These are phyloP conservation scores for Cheilosia scutellata DNA, from an alignment of 2,888 invertebrate genomes.

Conservation along the genomic window DNA sequence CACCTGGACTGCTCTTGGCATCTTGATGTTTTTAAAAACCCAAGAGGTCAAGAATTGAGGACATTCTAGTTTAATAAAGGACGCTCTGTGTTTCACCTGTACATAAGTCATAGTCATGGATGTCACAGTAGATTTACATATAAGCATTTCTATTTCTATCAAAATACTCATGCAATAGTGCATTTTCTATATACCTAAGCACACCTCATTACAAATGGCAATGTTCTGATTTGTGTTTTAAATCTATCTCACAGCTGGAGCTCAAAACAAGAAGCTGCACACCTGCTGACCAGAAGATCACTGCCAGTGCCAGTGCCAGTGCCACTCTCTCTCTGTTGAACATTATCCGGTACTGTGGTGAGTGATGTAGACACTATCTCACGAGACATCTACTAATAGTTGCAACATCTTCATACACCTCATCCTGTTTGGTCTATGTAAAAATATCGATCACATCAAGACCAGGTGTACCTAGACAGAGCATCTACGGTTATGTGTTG, in stretches of 20 bases:
- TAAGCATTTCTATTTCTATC: background rate
- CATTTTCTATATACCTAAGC: background rate
- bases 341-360: slow-evolving; percentile 13
- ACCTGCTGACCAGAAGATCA: slow-evolving; percentile 63
- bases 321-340: background rate
- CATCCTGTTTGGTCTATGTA: slow-evolving; percentile 65
- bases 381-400: slow-evolving; percentile 58
- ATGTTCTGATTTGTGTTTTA: slow-evolving; percentile 3
- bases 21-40: no score
- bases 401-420: slow-evolving; percentile 59
- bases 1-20: no score
- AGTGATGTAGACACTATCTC: slow-evolving; percentile 59
- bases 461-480: slow-evolving; percentile 60
- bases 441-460: slow-evolving; percentile 69
- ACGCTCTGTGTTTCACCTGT: no score
- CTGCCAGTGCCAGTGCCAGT: slow-evolving; percentile 35
- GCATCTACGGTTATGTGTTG: slow-evolving; percentile 22
- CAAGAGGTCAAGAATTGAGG: no score
- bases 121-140: no score
- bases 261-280: slow-evolving; percentile 57
- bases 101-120: no score
- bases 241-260: slow-evolving; percentile 40
- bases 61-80: no score
- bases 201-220: background rate
- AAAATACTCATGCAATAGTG: background rate